Conservation (phyloP, 2,888 invertebrate genomes). For the Cephus runcator region DNA sequence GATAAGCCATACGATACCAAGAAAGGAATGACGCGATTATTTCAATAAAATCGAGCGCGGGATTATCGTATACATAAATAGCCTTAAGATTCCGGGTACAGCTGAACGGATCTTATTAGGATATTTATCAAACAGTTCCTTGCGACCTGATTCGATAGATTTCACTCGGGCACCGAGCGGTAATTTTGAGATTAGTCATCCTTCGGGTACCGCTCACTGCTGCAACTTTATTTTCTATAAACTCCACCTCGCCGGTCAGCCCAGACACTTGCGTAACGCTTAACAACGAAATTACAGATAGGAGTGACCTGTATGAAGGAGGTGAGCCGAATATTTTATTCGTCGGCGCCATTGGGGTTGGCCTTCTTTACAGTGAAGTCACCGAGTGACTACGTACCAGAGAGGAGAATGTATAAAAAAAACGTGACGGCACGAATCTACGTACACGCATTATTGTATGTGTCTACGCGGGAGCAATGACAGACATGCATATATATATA, state of each 20-base stretch:
- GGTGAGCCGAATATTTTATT: background rate
- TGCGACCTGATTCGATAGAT: background rate
- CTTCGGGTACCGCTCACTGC: background rate
- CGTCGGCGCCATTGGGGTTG: background rate
- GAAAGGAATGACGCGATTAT: background rate
- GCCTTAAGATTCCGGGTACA: background rate
- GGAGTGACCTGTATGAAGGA: background rate
- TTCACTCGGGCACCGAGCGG: background rate
- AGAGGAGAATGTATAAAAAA: background rate
- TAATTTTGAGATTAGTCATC: background rate
- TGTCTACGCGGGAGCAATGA: constrained; percentile 26
- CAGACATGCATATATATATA: constrained; percentile 15
- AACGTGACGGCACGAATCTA: background rate
- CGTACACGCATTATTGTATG: background rate
- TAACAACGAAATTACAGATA: background rate
- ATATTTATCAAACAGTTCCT: background rate
- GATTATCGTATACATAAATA: background rate
- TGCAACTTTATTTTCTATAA: background rate
- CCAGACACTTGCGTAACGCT: background rate
- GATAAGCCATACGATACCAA: background rate
- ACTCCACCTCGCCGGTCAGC: background rate
- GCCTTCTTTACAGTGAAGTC: background rate
- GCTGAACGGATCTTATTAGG: background rate
- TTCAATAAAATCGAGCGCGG: background rate
- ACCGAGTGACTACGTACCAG: background rate